A percentile compares a stretch with the other conserved stretches of the same genome.
Evolutionary conservation across 2,797 vertebrate genomes (phyloP).

Genomic region (Tauraco hartlaubi): DNA sequence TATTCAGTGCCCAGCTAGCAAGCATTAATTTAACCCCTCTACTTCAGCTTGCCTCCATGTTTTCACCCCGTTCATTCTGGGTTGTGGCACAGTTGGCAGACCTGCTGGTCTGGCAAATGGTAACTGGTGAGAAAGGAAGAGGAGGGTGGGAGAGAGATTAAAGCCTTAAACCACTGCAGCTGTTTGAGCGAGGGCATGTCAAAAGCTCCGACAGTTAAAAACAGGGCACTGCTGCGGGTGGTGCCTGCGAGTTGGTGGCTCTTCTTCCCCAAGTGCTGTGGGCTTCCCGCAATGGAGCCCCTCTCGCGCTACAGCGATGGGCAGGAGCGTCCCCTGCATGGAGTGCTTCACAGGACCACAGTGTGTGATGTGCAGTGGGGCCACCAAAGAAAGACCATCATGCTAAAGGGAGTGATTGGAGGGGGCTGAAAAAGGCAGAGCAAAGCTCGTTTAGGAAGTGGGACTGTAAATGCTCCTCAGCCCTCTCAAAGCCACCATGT

Average conservation of each 20-base stretch:
- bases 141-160: background rate
- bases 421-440: background rate
- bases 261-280: background rate
- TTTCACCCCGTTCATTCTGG: background rate
- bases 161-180: background rate
- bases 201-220: background rate
- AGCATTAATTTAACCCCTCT: background rate
- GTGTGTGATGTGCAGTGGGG: too few relatives aligned
- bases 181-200: background rate
- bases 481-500: background rate
- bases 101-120: background rate
- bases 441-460: background rate
- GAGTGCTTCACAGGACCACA: background rate
- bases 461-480: background rate
- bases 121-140: background rate
- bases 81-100: background rate
- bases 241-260: background rate
- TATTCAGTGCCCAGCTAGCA: background rate
- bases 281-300: background rate
- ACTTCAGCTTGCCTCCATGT: background rate
- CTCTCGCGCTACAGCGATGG: accelerated
- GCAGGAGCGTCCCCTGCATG: background rate
- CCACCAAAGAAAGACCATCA: background rate
- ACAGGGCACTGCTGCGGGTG: accelerated
- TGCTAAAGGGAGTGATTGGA: background rate